These are phyloP conservation scores for Spatulosminthurus flaviceps DNA, from an alignment of 2,888 invertebrate genomes.

Conservation along the genomic window DNA sequence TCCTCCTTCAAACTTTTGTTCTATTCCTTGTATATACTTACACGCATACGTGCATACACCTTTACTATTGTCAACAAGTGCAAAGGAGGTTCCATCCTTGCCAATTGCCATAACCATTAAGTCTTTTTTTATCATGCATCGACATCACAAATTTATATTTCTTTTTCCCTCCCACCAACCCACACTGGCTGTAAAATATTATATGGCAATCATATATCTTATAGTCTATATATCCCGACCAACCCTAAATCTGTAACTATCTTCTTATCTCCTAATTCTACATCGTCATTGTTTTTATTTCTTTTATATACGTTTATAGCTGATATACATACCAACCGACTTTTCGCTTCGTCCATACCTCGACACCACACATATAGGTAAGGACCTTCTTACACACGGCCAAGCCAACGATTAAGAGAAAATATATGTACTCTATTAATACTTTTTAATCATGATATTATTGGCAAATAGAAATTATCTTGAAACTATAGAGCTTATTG, in stretches of 20 bases:
- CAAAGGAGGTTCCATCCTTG: background rate
- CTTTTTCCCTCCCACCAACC: background rate
- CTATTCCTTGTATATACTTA: no score
- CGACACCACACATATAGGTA: background rate
- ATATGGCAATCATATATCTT: background rate
- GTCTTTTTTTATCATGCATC: constrained; percentile 36
- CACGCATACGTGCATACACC: no score
- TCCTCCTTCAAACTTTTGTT: no score
- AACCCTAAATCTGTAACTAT: constrained; percentile 20
- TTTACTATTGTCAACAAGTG: background rate
- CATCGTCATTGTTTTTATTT: constrained; percentile 32
- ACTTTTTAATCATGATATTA: background rate
- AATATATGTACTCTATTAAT: background rate
- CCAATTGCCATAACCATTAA: background rate
- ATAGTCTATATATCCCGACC: background rate
- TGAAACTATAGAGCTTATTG: background rate
- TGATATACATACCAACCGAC: constrained; percentile 18
- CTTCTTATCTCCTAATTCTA: background rate
- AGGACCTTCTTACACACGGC: background rate
- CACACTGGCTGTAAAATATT: background rate
- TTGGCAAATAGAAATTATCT: background rate
- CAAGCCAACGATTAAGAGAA: no score
- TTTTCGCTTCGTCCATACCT: constrained; percentile 12
- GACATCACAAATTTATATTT: constrained; percentile 33
- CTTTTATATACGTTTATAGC: no score